Evolutionary conservation across 2,888 invertebrate species (phyloP), one percentile per base, ranked within the genome.

Genomic region (Cancer borealis): DNA sequence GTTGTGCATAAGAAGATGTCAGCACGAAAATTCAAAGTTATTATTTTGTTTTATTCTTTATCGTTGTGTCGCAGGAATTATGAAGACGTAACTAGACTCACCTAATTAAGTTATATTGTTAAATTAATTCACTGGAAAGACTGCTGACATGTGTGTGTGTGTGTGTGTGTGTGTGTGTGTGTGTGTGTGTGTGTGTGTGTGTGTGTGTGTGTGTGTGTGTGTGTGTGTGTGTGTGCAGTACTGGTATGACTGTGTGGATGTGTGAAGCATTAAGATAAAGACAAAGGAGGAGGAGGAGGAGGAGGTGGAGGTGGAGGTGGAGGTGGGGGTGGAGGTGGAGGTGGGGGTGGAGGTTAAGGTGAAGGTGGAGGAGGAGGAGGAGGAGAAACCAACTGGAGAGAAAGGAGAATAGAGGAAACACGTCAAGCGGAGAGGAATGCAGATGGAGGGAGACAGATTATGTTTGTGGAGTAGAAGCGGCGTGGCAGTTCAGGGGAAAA

Each of bases 141-240:
- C 66, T 30, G 66, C 17, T 30, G 79, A 30, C 30, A 12, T 79
- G 79, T 79, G 47, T 47, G 47, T 90, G 47, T 90, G 47, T 90
- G n/a, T 90, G n/a, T 90, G 49, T 90, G 49, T 90, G 49, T 90
- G 90, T 90, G 21, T 90, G 49, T 47, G 49, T 90, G n/a, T 49
- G 47, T 89, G 89, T 89, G 89, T 89, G 89, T 89, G 89, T 89
- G 45, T 89, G 89, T 47, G 89, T 47, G 89, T 46, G 46, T 89
- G 79, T 79, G 79, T 79, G 79, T 79, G 79, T 79, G n/a, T 79
- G 73, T 79, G 79, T 26, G 79, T 79, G 79, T n/a, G n/a, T 26
- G n/a, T 66, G 66, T 66, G 66, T 8, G 66, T 17, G 39, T 45
- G 39, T 8, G 88, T 8, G 39, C 39, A 54, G n/a, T n/a, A 46